A percentile compares a stretch with the other conserved stretches of the same genome.
Conservation (phyloP, 2,113 vertebrate species). For the Beaufortia kweichowensis region DNA sequence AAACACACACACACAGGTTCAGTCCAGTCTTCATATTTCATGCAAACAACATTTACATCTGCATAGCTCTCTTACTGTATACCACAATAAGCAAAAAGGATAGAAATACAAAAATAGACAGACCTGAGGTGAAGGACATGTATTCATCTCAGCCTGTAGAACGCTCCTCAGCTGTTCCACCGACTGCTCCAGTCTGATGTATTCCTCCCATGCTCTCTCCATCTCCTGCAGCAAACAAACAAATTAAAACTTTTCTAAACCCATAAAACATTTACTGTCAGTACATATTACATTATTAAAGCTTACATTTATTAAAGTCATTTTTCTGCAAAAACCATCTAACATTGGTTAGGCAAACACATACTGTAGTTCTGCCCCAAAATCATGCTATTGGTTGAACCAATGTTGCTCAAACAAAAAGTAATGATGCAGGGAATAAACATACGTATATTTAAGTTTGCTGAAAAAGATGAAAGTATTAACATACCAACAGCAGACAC, state of each 20-base stretch:
- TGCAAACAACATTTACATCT: no score
- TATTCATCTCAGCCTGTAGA: conserved; percentile 84
- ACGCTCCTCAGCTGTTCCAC: conserved; percentile 83
- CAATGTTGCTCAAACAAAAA: no score
- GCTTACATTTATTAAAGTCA: background rate
- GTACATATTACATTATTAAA: background rate
- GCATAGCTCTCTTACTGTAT: no score
- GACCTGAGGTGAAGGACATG: conserved; percentile 83
- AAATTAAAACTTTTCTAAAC: conserved; percentile 4
- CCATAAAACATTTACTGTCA: background rate
- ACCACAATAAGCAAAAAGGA: background rate
- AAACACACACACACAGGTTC: conserved; percentile 29
- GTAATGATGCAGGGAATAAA: no score
- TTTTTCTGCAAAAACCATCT: background rate
- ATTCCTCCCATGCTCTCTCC: conserved; percentile 90
- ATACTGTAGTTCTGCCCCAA: no score
- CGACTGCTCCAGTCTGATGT: conserved; percentile 83
- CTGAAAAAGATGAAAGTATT: no score
- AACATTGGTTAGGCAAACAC: no score
- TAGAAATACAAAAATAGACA: background rate
- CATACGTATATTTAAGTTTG: no score
- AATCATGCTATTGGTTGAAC: no score
- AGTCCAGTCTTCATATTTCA: background rate
- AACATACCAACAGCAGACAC: no score
- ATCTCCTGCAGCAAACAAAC: conserved; percentile 80